These are phyloP conservation scores for Romanogobio albipinnatus DNA, from an alignment of 2,113 vertebrate genomes.

Conservation along the genomic window DNA sequence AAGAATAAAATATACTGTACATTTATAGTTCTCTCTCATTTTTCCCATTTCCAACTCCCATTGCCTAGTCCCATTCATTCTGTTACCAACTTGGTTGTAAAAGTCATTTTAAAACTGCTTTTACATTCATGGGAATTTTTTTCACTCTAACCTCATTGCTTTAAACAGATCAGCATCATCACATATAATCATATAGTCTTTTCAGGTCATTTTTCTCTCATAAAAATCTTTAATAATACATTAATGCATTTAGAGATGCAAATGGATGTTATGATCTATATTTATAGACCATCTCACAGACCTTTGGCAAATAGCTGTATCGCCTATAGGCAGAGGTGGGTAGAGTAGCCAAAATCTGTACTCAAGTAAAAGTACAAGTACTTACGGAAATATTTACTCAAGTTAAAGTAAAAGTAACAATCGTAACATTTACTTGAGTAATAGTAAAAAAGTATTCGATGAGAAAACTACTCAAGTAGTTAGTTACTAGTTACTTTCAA, in stretches of 20 bases:
- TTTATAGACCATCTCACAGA: background rate
- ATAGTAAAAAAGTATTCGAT: too few species aligned
- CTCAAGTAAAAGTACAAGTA: too few species aligned
- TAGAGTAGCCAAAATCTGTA: too few species aligned
- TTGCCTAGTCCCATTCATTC: background rate
- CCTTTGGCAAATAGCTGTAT: background rate
- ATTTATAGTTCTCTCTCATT: slow-evolving; percentile 29
- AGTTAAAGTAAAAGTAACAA: too few species aligned
- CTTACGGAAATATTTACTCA: too few species aligned
- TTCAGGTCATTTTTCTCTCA: background rate
- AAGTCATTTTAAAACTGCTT: slow-evolving; percentile 10
- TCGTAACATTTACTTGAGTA: too few species aligned
- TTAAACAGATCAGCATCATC: slow-evolving; percentile 1
- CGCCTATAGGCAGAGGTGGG: background rate
- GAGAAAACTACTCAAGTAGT: too few species aligned
- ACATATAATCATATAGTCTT: background rate
- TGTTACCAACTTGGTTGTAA: background rate
- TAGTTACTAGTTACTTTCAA: too few species aligned
- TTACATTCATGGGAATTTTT: slow-evolving; percentile 5
- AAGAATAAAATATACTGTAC: background rate
- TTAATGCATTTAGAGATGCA: slow-evolving; percentile 2
- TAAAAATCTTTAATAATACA: background rate
- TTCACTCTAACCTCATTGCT: background rate
- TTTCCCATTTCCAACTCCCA: slow-evolving; percentile 4
- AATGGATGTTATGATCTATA: background rate